Percentiles rank a stretch among this genome's conserved stretches.
phyloP scores from a whole-genome alignment of 2,797 vertebrate genomes.

The Tragelaphus eurycerus region DNA sequence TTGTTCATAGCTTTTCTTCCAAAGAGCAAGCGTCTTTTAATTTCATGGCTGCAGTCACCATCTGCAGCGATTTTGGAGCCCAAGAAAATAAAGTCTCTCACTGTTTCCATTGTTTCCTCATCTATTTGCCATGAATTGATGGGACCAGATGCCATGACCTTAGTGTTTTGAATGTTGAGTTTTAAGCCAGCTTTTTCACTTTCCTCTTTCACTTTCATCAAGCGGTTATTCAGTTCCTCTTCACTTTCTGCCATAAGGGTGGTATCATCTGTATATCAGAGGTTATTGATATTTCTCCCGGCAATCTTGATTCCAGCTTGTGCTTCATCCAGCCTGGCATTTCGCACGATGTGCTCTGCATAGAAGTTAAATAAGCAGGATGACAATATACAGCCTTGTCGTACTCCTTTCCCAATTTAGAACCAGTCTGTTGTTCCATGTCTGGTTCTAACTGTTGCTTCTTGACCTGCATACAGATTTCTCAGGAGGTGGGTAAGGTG shows the following conservation, averaged over 20 bases:
- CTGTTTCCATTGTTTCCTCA: background rate
- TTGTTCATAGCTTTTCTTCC: background rate
- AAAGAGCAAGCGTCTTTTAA: background rate
- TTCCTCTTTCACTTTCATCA: background rate
- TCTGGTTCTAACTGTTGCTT: background rate
- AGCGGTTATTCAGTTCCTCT: background rate
- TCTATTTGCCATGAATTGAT: background rate
- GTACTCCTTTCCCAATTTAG: background rate
- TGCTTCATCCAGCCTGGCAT: background rate
- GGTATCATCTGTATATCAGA: background rate
- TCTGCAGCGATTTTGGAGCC: background rate
- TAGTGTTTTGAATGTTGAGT: background rate
- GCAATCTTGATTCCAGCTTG: background rate
- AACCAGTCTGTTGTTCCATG: background rate
- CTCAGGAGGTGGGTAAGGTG: background rate
- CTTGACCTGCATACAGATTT: background rate
- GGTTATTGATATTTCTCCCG: background rate
- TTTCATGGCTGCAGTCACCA: background rate
- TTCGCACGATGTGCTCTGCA: background rate
- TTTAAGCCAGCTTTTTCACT: background rate
- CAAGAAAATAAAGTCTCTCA: background rate
- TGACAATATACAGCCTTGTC: background rate
- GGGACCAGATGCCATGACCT: background rate
- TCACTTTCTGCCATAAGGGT: background rate
- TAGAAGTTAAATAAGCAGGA: background rate